Evolutionary conservation across 2,113 vertebrate genomes (phyloP).

Genomic region (Rallus limicola): DNA sequence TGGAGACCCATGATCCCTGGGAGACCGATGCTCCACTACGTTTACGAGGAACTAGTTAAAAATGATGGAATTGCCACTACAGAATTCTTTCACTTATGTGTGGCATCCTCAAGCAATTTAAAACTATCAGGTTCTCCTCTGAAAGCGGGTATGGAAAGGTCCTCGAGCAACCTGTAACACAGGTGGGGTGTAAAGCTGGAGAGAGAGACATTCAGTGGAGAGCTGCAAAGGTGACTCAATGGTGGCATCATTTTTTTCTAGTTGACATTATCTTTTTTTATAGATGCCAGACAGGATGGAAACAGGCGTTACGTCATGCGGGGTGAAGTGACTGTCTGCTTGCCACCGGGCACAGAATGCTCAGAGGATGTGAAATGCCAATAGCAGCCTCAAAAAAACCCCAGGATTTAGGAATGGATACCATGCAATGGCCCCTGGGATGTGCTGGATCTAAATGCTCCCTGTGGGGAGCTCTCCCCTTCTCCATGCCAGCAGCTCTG

Average conservation of each 20-base stretch:
- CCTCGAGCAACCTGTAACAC: not conserved
- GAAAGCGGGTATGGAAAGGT: not conserved
- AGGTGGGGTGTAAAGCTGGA: not conserved
- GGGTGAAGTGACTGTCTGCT: not conserved
- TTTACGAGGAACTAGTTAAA: not conserved
- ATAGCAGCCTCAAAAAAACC: not conserved
- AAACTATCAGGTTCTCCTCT: not conserved
- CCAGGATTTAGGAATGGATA: not conserved
- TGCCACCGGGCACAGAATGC: not conserved
- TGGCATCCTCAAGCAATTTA: not conserved
- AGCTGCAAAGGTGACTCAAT: not conserved
- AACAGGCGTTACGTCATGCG: not conserved
- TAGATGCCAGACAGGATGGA: not conserved
- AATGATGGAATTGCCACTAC: not conserved
- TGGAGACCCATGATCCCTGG: not conserved
- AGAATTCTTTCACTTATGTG: not conserved
- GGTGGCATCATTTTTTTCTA: not conserved
- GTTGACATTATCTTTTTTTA: constrained; percentile 7
- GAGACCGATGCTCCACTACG: rapidly evolving
- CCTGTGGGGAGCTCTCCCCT: not conserved
- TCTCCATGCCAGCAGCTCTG: not conserved
- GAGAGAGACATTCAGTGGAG: not conserved
- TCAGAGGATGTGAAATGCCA: not conserved
- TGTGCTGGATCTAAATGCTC: not conserved
- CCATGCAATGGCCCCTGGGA: not conserved